Percentiles rank a stretch among this genome's conserved stretches.
phyloP scores from a whole-genome alignment of 2,113 vertebrate species.

The Anolis sagrei region DNA sequence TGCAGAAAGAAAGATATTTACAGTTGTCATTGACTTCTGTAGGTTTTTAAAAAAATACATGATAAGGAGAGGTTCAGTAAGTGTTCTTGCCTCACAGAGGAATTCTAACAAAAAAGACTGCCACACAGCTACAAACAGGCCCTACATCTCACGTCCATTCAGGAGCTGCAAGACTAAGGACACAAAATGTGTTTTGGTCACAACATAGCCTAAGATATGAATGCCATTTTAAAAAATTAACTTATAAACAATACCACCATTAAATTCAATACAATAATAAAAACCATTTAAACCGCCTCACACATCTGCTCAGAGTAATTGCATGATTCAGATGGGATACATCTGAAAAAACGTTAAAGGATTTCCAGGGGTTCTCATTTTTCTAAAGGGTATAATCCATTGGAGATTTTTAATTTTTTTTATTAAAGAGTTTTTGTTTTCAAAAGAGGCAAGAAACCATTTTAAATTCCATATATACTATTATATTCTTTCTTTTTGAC shows the following conservation, averaged over 20 bases:
- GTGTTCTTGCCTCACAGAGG: neutral
- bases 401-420: neutral
- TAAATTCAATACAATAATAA: neutral
- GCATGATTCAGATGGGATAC: neutral
- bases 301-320: neutral
- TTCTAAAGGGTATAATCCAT: accelerated
- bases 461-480: neutral
- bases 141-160: neutral
- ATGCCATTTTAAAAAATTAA: neutral
- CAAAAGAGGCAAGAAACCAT: neutral
- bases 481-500: neutral
- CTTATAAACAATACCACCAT: neutral
- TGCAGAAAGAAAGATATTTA: neutral
- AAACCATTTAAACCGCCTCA: neutral
- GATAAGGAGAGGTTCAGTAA: neutral
- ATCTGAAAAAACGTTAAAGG: neutral
- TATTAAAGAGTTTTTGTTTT: neutral
- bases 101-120: neutral
- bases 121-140: neutral
- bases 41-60: neutral
- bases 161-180: neutral
- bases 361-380: neutral
- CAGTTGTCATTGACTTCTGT: neutral
- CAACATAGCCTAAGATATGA: neutral
- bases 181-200: neutral